phyloP scores from a whole-genome alignment of 2,797 vertebrate species.

The Chelmon rostratus region DNA sequence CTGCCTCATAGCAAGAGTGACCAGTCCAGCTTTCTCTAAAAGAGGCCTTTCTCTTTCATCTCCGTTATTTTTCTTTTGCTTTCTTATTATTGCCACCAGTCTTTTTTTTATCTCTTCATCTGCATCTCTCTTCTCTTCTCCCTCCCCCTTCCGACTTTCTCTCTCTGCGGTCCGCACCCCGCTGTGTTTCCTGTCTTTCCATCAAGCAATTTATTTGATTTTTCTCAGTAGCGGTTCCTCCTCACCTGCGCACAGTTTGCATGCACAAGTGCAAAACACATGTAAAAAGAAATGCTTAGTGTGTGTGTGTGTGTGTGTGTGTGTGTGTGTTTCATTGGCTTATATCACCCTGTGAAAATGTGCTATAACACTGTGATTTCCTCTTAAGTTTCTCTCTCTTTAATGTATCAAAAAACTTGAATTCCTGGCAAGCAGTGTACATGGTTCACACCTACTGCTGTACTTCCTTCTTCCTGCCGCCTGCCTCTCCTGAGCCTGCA shows the following conservation, averaged over 20 bases:
- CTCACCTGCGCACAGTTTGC: conserved; percentile 13
- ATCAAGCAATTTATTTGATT: conserved; percentile 37
- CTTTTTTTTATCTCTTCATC: conserved; percentile 9
- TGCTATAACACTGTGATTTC: neutral
- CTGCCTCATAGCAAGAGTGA: conserved; percentile 52
- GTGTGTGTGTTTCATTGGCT: neutral
- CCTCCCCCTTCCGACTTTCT: conserved; percentile 9
- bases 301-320: neutral
- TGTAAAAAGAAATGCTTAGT: conserved; percentile 23
- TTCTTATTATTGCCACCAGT: conserved; percentile 15
- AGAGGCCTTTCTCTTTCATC: conserved; percentile 26
- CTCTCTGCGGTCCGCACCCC: conserved; percentile 20
- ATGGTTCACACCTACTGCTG: neutral
- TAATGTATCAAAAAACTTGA: neutral
- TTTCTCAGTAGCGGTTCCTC: conserved; percentile 23
- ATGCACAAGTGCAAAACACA: conserved; percentile 12
- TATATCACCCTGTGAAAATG: neutral
- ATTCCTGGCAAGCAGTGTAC: neutral
- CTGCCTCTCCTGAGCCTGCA: neutral
- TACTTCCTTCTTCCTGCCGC: neutral
- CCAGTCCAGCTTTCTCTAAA: conserved; percentile 41
- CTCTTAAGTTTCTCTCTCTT: neutral
- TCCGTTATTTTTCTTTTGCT: conserved; percentile 6
- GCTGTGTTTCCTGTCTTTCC: conserved; percentile 41
- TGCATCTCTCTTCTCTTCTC: conserved; percentile 30